phyloP scores from a whole-genome alignment of 2,888 invertebrate species.

The Eupithecia subumbrata region DNA sequence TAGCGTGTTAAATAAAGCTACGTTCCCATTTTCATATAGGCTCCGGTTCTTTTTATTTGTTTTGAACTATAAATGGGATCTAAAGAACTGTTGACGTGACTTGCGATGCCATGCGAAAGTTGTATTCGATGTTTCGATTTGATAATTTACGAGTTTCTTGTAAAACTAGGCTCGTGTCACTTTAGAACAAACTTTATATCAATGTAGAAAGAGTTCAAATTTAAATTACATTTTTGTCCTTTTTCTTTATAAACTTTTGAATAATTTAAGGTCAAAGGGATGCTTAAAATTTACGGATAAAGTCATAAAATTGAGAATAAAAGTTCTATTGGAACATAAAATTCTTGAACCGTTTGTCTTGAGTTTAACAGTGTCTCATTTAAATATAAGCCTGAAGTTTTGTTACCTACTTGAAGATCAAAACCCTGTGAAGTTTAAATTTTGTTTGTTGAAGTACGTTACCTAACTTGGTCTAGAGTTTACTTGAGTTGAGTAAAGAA shows the following conservation, averaged over 20 bases:
- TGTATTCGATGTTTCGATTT: conserved; percentile 65
- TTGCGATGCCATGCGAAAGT: conserved; percentile 64
- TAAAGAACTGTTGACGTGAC: conserved; percentile 68
- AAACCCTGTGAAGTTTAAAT: conserved; percentile 4
- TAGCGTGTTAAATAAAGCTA: conserved; percentile 41
- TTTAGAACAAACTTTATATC: conserved; percentile 50
- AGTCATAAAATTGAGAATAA: conserved; percentile 20
- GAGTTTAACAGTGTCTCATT: conserved; percentile 9
- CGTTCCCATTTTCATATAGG: conserved; percentile 51
- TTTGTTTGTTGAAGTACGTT: conserved; percentile 4
- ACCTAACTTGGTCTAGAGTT: conserved; percentile 8
- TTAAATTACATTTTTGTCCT: background rate
- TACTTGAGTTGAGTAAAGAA: background rate
- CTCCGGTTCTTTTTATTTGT: conserved; percentile 73
- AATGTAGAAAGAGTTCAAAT: conserved; percentile 45
- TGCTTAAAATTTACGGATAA: background rate
- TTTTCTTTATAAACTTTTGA: background rate
- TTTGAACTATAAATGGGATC: conserved; percentile 76
- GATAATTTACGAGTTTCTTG: conserved; percentile 62
- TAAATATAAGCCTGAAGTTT: conserved; percentile 14
- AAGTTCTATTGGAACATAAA: conserved; percentile 47
- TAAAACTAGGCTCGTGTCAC: conserved; percentile 50
- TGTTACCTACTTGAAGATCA: conserved; percentile 5
- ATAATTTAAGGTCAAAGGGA: background rate
- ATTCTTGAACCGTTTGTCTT: conserved; percentile 26